Percentiles rank a stretch among this genome's conserved stretches.
phyloP scores from a whole-genome alignment of 2,797 vertebrate species.

The Momotus momota region DNA sequence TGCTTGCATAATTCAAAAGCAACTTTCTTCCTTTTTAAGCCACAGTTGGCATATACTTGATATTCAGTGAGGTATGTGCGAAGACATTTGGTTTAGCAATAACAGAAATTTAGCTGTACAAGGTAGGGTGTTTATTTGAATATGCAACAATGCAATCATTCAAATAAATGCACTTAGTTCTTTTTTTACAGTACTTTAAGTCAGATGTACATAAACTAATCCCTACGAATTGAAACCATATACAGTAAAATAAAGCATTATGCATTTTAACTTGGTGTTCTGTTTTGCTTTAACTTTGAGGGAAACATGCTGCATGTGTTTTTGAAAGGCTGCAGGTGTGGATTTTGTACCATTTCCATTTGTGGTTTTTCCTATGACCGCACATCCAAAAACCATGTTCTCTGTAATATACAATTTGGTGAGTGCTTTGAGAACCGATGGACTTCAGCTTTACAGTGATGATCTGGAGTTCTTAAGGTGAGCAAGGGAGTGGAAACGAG shows the following conservation, averaged over 20 bases:
- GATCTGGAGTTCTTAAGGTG: neutral
- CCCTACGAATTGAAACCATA: conserved; percentile 46
- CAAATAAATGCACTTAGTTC: conserved; percentile 57
- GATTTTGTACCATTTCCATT: conserved; percentile 43
- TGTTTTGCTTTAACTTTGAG: conserved; percentile 50
- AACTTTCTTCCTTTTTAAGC: neutral
- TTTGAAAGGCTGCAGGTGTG: conserved; percentile 57
- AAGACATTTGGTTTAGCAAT: conserved; percentile 57
- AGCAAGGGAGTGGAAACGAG: neutral
- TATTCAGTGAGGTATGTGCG: conserved; percentile 20
- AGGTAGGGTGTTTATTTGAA: conserved; percentile 57
- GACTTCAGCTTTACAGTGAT: neutral
- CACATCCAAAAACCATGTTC: conserved; percentile 23
- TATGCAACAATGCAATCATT: conserved; percentile 36
- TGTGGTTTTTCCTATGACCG: conserved; percentile 41
- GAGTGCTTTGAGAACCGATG: neutral
- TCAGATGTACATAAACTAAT: neutral
- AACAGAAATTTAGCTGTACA: conserved; percentile 29
- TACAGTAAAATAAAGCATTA: conserved; percentile 22
- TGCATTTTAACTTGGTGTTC: conserved; percentile 19
- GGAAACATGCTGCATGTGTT: conserved; percentile 1
- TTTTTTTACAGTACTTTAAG: neutral
- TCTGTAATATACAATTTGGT: neutral
- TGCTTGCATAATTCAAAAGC: neutral
- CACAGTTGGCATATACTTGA: conserved; percentile 26